Evolutionary conservation across 2,113 vertebrate species (phyloP).

Genomic region (Pogona vitticeps): DNA sequence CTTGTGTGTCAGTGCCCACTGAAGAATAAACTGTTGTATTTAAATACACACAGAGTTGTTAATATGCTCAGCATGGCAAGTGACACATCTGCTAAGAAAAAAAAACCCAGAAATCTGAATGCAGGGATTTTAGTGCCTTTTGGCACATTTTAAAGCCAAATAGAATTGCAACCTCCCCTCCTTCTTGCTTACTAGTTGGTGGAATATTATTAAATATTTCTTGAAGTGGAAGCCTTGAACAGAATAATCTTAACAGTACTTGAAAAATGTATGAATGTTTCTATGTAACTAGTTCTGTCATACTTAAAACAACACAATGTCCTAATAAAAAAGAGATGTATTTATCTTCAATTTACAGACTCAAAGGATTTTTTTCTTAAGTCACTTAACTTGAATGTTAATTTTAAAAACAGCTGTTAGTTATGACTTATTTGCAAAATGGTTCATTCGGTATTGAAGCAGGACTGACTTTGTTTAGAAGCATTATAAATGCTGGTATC

Average conservation of each 20-base stretch:
- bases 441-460: neutral
- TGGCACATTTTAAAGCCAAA: slow-evolving; percentile 79
- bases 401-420: neutral
- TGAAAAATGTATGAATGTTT: slow-evolving; percentile 82
- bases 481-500: neutral
- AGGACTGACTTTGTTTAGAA: neutral
- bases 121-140: slow-evolving; percentile 84
- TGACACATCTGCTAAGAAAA: slow-evolving; percentile 60
- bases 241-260: slow-evolving; percentile 77
- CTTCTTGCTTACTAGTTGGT: slow-evolving; percentile 71
- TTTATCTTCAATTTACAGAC: slow-evolving; percentile 78
- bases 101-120: slow-evolving; percentile 74
- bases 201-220: slow-evolving; percentile 80
- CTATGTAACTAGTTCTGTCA: slow-evolving; percentile 79
- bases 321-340: slow-evolving; percentile 77
- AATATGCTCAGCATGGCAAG: slow-evolving; percentile 68
- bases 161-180: slow-evolving; percentile 65
- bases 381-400: slow-evolving; percentile 53
- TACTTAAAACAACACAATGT: slow-evolving; percentile 73
- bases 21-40: slow-evolving; percentile 70
- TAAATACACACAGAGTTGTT: slow-evolving; percentile 66
- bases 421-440: neutral
- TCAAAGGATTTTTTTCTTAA: slow-evolving; percentile 71
- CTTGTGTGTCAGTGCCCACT: slow-evolving; percentile 65
- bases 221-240: slow-evolving; percentile 82